phyloP scores from a whole-genome alignment of 2,888 invertebrate species.

The Drosophila siamana region DNA sequence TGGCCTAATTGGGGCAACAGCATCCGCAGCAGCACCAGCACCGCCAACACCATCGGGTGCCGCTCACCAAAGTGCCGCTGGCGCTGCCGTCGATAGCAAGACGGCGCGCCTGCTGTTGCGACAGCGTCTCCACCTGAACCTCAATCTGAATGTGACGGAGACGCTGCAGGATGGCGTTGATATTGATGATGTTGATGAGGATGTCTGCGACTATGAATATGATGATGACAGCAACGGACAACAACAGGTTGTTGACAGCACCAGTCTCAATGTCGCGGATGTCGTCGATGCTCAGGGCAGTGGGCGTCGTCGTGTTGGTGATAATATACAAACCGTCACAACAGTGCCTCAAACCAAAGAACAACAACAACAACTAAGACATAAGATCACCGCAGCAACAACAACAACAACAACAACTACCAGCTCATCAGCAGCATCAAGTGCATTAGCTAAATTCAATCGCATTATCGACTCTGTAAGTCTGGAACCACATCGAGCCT shows the following conservation, averaged over 20 bases:
- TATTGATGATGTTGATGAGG: slow-evolving; percentile 78
- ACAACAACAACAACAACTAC: slow-evolving; percentile 67
- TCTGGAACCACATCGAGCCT: slow-evolving; percentile 70
- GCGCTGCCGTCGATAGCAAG: slow-evolving; percentile 54
- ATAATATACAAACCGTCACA: slow-evolving; percentile 84
- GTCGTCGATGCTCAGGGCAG: slow-evolving; percentile 66
- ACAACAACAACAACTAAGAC: slow-evolving; percentile 72
- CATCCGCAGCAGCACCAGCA: slow-evolving; percentile 45
- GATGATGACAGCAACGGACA: slow-evolving; percentile 52
- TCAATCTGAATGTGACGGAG: slow-evolving; percentile 78
- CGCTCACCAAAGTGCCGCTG: background rate
- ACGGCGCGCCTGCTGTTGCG: slow-evolving; percentile 79
- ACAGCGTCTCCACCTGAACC: slow-evolving; percentile 82
- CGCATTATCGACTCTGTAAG: slow-evolving; percentile 84
- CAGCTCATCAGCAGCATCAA: slow-evolving; percentile 78
- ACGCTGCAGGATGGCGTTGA: slow-evolving; percentile 77
- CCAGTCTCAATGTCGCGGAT: slow-evolving; percentile 29
- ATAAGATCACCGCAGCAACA: slow-evolving; percentile 77
- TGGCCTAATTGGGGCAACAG: slow-evolving; percentile 60
- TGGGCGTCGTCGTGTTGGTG: slow-evolving; percentile 71
- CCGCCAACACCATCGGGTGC: slow-evolving; percentile 29
- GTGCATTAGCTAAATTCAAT: slow-evolving; percentile 86
- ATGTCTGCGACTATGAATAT: slow-evolving; percentile 65
- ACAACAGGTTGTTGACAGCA: slow-evolving; percentile 43
- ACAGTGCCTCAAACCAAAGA: slow-evolving; percentile 83